Evolutionary conservation across 2,888 invertebrate species (phyloP).

Genomic region (Scaptomyza tumidula): DNA sequence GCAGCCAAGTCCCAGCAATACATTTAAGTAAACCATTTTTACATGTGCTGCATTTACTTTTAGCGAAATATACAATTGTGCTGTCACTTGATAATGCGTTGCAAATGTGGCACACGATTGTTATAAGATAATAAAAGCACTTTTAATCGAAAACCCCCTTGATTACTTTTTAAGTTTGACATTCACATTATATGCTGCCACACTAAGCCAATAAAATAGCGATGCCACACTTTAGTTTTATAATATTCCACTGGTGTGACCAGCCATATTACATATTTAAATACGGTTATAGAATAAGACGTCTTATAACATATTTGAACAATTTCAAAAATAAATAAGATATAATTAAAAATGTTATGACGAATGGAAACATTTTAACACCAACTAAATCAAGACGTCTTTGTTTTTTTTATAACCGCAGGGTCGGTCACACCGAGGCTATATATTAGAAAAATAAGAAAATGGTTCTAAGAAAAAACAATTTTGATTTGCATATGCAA

Average conservation of each 20-base stretch:
- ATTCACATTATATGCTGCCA: slow-evolving; percentile 15
- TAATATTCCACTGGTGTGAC: neutral
- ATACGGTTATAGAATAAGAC: neutral
- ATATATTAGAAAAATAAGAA: too few relatives aligned
- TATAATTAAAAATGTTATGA: neutral
- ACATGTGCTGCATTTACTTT: neutral
- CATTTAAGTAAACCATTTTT: slow-evolving; percentile 46
- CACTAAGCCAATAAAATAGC: neutral
- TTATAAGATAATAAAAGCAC: neutral
- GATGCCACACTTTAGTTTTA: neutral
- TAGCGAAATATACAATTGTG: neutral
- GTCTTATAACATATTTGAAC: neutral
- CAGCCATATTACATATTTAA: neutral
- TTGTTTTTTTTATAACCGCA: slow-evolving; percentile 16
- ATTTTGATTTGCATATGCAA: too few relatives aligned
- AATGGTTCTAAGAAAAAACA: too few relatives aligned
- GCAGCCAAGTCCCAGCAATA: slow-evolving; percentile 26
- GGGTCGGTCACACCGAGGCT: slow-evolving; percentile 31
- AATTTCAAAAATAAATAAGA: neutral
- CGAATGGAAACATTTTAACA: neutral
- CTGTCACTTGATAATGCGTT: neutral
- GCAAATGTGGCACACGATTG: neutral
- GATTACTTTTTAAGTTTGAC: neutral
- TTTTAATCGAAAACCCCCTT: slow-evolving; percentile 1
- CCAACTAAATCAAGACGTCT: neutral